Conservation (phyloP, 2,888 invertebrate species). For the Cataglyphis altisquamis region DNA sequence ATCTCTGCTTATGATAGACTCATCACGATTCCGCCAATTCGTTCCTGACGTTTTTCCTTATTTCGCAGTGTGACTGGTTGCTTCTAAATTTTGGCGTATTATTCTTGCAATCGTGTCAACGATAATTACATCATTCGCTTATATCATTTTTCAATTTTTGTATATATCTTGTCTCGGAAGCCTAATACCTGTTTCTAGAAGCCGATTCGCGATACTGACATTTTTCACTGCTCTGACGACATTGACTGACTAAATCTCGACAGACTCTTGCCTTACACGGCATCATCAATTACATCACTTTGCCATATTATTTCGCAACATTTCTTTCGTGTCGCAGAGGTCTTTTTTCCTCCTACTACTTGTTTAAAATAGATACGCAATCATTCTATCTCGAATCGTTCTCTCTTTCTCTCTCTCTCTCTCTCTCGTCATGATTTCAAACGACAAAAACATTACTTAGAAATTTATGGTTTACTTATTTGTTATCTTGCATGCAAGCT, state of each 20-base stretch:
- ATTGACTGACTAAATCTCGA: neutral
- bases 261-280: neutral
- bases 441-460: neutral
- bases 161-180: neutral
- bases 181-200: neutral
- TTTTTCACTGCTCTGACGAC: neutral
- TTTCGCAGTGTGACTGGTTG: neutral
- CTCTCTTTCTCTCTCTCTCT: no score
- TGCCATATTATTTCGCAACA: constrained; percentile 17
- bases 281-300: constrained; percentile 30
- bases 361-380: constrained; percentile 23
- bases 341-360: constrained; percentile 25
- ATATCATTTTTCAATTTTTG: constrained; percentile 27
- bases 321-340: neutral
- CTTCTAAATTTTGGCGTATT: neutral
- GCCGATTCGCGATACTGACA: neutral
- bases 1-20: neutral
- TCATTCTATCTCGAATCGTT: constrained; percentile 18
- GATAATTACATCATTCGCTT: constrained; percentile 9
- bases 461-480: neutral
- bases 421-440: neutral
- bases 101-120: constrained; percentile 3
- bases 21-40: neutral
- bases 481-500: neutral
- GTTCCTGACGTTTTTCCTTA: constrained; percentile 2